phyloP scores from a whole-genome alignment of 2,888 invertebrate genomes.

The Dioctria rufipes region DNA sequence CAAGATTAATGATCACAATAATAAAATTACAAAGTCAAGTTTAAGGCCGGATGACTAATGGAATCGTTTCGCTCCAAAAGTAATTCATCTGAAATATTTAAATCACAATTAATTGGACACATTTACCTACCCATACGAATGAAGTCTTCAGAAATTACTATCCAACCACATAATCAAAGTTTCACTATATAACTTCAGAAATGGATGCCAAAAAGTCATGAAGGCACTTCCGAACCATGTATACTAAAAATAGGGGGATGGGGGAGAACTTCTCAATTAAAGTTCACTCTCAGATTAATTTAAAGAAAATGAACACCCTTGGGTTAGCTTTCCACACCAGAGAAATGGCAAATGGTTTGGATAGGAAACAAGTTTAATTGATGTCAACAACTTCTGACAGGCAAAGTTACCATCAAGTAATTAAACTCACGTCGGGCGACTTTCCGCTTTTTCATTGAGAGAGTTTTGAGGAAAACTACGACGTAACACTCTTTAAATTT shows the following conservation, averaged over 20 bases:
- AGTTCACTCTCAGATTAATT: conserved; percentile 17
- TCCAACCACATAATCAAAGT: conserved; percentile 15
- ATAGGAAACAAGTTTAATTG: conserved; percentile 36
- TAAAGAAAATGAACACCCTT: conserved; percentile 17
- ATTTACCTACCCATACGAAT: background rate
- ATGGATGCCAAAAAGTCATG: background rate
- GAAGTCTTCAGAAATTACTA: background rate
- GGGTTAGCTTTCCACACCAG: background rate
- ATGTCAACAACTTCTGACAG: conserved; percentile 38
- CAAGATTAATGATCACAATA: background rate
- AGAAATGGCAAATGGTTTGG: conserved; percentile 18
- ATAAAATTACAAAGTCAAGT: background rate
- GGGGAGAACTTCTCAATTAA: conserved; percentile 9
- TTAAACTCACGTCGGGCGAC: conserved; percentile 35
- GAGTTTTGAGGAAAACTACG: background rate
- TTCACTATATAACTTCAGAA: background rate
- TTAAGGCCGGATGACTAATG: background rate
- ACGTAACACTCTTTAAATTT: conserved; percentile 17
- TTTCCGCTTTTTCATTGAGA: background rate
- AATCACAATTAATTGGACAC: background rate
- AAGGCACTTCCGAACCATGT: background rate
- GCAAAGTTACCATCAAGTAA: conserved; percentile 12
- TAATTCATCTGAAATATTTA: background rate
- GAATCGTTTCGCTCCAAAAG: background rate
- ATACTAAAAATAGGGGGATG: background rate